These are phyloP conservation scores for Champsocephalus esox DNA, from an alignment of 2,797 vertebrate species.

Conservation along the genomic window DNA sequence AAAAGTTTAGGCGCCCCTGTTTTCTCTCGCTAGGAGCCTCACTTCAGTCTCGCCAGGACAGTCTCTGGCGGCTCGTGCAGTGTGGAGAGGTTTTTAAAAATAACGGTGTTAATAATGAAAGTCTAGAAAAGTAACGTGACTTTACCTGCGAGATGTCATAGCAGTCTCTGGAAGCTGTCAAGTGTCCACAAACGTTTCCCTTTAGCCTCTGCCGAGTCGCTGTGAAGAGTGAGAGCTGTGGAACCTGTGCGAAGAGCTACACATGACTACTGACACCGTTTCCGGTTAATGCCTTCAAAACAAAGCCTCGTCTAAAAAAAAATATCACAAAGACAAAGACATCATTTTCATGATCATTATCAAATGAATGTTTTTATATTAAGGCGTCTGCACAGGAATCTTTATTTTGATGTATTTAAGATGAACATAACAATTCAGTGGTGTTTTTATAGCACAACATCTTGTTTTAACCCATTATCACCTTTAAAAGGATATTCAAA, in stretches of 20 bases:
- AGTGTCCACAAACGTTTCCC: constrained; percentile 66
- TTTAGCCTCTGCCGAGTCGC: constrained; percentile 44
- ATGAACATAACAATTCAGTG: background rate
- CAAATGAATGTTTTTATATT: background rate
- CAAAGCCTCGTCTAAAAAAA: background rate
- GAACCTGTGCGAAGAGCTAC: constrained; percentile 8
- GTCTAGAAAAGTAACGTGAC: constrained; percentile 24
- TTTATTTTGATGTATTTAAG: background rate
- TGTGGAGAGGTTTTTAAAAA: background rate
- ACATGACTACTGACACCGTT: background rate
- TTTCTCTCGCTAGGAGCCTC: constrained; percentile 16
- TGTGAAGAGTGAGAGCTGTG: constrained; percentile 39
- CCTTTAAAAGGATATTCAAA: background rate
- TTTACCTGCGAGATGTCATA: constrained; percentile 91
- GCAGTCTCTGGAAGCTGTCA: constrained; percentile 76
- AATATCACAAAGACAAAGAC: background rate
- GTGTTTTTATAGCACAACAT: background rate
- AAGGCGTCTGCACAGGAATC: background rate
- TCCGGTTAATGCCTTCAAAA: constrained; percentile 71
- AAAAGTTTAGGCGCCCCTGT: constrained; percentile 63
- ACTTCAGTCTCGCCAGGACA: constrained; percentile 13
- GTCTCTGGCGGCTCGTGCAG: constrained; percentile 16
- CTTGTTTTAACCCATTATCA: background rate
- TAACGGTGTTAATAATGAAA: background rate
- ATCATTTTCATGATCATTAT: background rate